phyloP scores from a whole-genome alignment of 2,797 vertebrate genomes.

The Nannoperca australis region DNA sequence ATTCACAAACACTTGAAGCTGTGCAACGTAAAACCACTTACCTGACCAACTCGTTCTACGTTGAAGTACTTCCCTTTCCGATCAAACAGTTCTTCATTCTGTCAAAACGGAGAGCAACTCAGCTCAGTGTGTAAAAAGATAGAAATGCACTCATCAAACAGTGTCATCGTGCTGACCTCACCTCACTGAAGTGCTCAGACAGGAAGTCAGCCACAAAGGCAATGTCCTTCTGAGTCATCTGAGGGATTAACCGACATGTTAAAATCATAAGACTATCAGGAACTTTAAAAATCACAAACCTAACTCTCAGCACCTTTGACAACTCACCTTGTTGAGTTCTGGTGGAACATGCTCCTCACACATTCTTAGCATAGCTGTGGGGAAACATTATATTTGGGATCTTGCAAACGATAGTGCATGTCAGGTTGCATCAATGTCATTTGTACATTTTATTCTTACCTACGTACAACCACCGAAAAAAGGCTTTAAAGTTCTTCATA shows the following conservation, averaged over 20 bases:
- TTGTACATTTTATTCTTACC: conserved; percentile 86
- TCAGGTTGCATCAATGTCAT: neutral
- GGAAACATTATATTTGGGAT: conserved; percentile 12
- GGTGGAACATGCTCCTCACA: conserved; percentile 97
- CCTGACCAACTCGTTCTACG: conserved; percentile 97
- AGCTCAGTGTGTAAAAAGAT: neutral
- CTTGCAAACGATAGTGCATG: neutral
- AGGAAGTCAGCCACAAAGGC: conserved; percentile 98
- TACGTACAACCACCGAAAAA: conserved; percentile 98
- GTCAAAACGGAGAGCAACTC: conserved; percentile 40
- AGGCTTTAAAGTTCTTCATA: conserved; percentile 99
- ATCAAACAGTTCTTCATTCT: conserved; percentile 97
- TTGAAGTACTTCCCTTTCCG: conserved; percentile 99
- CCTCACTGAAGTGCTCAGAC: conserved; percentile 98
- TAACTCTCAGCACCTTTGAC: neutral
- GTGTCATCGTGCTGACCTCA: conserved; percentile 69
- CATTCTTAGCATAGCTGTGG: conserved; percentile 96
- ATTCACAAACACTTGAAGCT: neutral
- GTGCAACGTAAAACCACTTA: conserved; percentile 65
- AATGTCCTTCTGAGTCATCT: conserved; percentile 99
- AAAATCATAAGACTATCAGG: neutral
- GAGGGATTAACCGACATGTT: conserved; percentile 38
- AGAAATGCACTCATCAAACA: neutral
- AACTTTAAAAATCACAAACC: neutral
- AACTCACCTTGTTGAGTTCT: conserved; percentile 94